phyloP scores from a whole-genome alignment of 2,888 invertebrate genomes.

The Lochmaea capreae region DNA sequence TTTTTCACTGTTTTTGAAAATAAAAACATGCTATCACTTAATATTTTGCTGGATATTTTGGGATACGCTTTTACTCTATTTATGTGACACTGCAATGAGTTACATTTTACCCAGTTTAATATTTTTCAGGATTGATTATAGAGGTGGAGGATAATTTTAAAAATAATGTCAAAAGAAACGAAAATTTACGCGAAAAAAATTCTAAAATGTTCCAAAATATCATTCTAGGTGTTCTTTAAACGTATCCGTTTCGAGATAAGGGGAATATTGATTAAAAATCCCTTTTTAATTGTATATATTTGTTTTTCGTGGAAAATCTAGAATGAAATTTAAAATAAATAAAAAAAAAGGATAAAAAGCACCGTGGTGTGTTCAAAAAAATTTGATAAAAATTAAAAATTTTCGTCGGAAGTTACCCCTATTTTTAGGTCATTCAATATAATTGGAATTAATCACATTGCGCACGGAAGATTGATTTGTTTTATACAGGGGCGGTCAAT shows the following conservation, averaged over 20 bases:
- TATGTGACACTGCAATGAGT: too few species aligned
- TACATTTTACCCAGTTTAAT: too few species aligned
- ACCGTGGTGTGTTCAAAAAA: conserved; percentile 65
- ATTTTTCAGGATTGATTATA: neutral
- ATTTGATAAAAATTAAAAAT: conserved; percentile 38
- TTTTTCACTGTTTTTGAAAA: too few species aligned
- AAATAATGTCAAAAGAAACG: neutral
- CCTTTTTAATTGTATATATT: conserved; percentile 51
- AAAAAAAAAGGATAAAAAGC: conserved; percentile 53
- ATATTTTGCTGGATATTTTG: neutral
- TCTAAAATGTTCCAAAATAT: conserved; percentile 10
- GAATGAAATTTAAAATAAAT: conserved; percentile 45
- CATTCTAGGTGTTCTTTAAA: conserved; percentile 44
- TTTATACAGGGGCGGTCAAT: too few species aligned
- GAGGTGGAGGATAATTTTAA: neutral
- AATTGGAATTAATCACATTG: conserved; percentile 42
- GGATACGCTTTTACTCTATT: too few species aligned
- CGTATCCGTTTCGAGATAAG: conserved; percentile 39
- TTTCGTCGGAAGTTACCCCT: conserved; percentile 47
- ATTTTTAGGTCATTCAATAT: conserved; percentile 45
- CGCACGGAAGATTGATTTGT: neutral
- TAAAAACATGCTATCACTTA: too few species aligned
- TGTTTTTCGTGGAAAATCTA: conserved; percentile 41
- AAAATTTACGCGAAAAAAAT: too few species aligned
- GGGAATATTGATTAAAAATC: conserved; percentile 63